These are phyloP conservation scores for Pomatostomus ruficeps DNA, from an alignment of 2,113 vertebrate species.

Conservation along the genomic window DNA sequence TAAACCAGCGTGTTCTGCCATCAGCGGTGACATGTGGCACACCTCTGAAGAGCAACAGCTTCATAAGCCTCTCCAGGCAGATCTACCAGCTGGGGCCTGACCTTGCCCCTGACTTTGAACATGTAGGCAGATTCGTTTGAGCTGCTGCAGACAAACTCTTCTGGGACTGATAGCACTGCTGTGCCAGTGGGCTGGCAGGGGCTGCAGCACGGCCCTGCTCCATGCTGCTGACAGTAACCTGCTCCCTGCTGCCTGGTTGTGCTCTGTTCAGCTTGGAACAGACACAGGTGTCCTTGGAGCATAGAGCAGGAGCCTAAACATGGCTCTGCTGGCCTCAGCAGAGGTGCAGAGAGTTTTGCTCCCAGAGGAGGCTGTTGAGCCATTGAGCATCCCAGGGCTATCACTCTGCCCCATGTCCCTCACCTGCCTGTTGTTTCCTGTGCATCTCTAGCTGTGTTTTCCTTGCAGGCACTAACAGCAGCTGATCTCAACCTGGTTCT, in stretches of 20 bases:
- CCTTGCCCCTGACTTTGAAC: not conserved
- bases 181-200: not conserved
- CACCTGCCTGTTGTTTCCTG: not conserved
- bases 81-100: not conserved
- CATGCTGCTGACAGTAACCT: not conserved
- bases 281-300: not conserved
- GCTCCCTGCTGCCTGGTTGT: not conserved
- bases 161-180: not conserved
- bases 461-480: constrained; percentile 89
- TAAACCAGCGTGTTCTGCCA: not conserved
- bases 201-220: not conserved
- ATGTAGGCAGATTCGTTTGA: not conserved
- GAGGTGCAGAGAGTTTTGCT: not conserved
- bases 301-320: not conserved
- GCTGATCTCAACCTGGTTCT: constrained; percentile 94
- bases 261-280: not conserved
- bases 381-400: not conserved
- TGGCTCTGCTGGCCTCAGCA: not conserved
- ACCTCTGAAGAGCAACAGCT: not conserved
- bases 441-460: not conserved
- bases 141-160: not conserved
- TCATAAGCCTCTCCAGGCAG: not conserved
- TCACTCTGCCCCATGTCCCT: not conserved
- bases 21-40: fast-evolving
- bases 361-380: not conserved